These are phyloP conservation scores for Timandra comae DNA, from an alignment of 2,888 invertebrate genomes.

Conservation along the genomic window DNA sequence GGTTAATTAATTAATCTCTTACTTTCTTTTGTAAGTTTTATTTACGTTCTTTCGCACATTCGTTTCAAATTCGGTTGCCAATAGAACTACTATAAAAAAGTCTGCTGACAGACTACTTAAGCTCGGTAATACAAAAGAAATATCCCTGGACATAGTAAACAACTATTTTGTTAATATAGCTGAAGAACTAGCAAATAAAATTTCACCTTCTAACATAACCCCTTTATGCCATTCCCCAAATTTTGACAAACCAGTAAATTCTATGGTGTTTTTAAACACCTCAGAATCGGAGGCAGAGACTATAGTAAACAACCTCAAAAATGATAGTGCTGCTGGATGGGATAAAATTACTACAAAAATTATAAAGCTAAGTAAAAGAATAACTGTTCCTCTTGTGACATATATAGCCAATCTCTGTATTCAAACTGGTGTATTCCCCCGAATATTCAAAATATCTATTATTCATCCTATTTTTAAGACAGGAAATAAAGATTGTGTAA, in stretches of 20 bases:
- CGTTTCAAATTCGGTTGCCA: no score
- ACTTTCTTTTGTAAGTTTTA: no score
- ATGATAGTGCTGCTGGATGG: slow-evolving; percentile 1
- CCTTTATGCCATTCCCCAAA: not conserved
- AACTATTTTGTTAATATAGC: not conserved
- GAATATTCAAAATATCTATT: slow-evolving; percentile 1
- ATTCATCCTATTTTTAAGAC: slow-evolving; percentile 7
- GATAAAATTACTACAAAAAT: slow-evolving; percentile 4
- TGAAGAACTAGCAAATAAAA: not conserved
- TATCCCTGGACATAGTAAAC: not conserved
- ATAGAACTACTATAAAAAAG: no score
- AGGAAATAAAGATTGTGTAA: slow-evolving; percentile 4
- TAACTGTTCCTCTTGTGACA: not conserved
- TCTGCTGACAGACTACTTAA: no score
- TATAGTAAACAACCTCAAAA: not conserved
- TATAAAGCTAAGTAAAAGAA: not conserved
- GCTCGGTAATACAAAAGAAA: not conserved
- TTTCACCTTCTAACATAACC: not conserved
- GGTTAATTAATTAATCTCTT: no score
- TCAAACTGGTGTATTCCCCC: slow-evolving; percentile 3
- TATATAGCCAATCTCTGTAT: slow-evolving; percentile 3
- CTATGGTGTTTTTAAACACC: not conserved
- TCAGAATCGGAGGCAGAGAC: not conserved
- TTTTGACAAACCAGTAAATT: not conserved
- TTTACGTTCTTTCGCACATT: no score